Evolutionary conservation across 2,888 invertebrate species (phyloP), one percentile per base, ranked within the genome.

Genomic region (Orthosia gracilis): DNA sequence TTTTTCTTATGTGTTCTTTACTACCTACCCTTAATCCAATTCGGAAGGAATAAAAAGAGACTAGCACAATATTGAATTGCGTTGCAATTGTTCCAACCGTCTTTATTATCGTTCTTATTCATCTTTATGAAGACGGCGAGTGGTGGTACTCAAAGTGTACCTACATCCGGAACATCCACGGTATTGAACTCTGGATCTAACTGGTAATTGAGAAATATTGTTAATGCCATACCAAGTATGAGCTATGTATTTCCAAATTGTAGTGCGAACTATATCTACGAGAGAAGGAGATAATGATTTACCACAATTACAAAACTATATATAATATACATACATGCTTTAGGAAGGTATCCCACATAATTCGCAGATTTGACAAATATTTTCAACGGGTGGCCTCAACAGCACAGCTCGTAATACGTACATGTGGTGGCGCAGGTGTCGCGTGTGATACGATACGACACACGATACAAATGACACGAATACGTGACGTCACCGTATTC

Each of bases 391-490:
- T 63, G 69, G 59, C n/a, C n/a, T 59, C 49, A 23, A 62, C 26
- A 58, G 17, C 12, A 15, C 50, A 45, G 64, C 15, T 15, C 12
- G 71, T 49, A 40, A 9, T 40, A 40, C 9, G 40, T 40, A 40
- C 40, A 7, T 40, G 40, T 40, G 40, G 40, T 40, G n/a, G 75
- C 80, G 82, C 86, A 87, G 87, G 82, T 87, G 87, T 63, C 21
- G 55, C 68, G 47, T 47, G 55, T 59, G 69, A 76, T 77, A 75
- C 81, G 68, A 45, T 49, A 63, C 26, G 61, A 23, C 45, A 23
- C 9, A 18, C 69, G 63, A 78, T 69, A 82, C 84, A 80, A 80
- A 84, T 72, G 67, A 74, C 64, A 74, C 58, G 26, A 73, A 23
- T 76, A 82, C 76, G 81, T 87, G 83, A 81, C 68, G 31, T 71